These are phyloP conservation scores for Odontomachus brunneus DNA, from an alignment of 1,140 invertebrate species.

Conservation along the genomic window DNA sequence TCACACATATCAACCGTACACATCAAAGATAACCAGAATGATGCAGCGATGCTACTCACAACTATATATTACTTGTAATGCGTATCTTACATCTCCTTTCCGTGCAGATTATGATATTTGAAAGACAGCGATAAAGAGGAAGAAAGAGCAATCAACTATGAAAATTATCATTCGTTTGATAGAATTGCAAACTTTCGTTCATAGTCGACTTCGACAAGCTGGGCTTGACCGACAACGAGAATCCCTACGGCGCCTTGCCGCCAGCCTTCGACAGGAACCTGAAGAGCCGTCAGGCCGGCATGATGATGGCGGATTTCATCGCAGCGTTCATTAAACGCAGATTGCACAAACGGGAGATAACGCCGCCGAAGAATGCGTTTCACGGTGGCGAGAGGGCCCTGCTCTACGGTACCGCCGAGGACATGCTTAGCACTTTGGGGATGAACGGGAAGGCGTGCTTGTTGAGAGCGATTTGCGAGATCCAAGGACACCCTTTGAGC, in stretches of 20 bases:
- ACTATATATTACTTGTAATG: too few relatives aligned
- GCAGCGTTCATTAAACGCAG: slow-evolving; percentile 89
- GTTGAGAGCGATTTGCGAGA: slow-evolving; percentile 93
- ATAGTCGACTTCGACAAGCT: slow-evolving; percentile 93
- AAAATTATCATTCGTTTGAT: too few relatives aligned
- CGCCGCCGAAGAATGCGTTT: slow-evolving; percentile 85
- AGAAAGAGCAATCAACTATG: too few relatives aligned
- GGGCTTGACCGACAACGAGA: slow-evolving; percentile 93
- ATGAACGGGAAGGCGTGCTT: slow-evolving; percentile 93
- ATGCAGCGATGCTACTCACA: too few relatives aligned
- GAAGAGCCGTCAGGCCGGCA: slow-evolving; percentile 88
- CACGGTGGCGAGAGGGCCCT: slow-evolving; percentile 92
- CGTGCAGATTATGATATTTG: too few relatives aligned
- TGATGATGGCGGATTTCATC: slow-evolving; percentile 90
- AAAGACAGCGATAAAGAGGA: not conserved
- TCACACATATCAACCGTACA: too few relatives aligned
- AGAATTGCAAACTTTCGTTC: slow-evolving; percentile 54
- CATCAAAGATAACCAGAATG: too few relatives aligned
- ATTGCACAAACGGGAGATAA: slow-evolving; percentile 87
- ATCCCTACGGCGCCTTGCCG: slow-evolving; percentile 92
- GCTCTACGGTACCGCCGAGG: slow-evolving; percentile 91
- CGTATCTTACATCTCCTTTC: too few relatives aligned
- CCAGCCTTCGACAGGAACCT: slow-evolving; percentile 90
- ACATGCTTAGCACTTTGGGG: slow-evolving; percentile 91
- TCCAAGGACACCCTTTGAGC: slow-evolving; percentile 91